Percentiles rank a stretch among this genome's conserved stretches.
Conservation (phyloP, 2,888 invertebrate genomes). For the Pammene aurita region DNA sequence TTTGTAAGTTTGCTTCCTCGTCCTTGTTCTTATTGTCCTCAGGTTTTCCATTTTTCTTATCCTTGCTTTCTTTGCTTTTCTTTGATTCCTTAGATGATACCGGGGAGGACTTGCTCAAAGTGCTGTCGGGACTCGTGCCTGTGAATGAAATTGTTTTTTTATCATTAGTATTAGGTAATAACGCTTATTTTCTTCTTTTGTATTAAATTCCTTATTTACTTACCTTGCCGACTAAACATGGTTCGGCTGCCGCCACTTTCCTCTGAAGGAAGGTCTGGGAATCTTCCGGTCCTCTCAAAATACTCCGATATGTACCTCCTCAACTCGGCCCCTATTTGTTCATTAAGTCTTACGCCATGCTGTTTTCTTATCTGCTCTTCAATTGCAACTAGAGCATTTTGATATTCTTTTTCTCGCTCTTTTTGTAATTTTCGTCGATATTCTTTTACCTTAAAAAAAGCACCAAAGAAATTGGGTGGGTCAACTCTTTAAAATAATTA, state of each 20-base stretch:
- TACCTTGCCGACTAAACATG: slow-evolving; percentile 91
- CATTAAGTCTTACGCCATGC: slow-evolving; percentile 90
- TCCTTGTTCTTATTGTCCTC: slow-evolving; percentile 83
- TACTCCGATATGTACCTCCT: slow-evolving; percentile 93
- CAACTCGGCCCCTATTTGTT: slow-evolving; percentile 93
- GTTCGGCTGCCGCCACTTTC: slow-evolving; percentile 95
- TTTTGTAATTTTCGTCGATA: slow-evolving; percentile 86
- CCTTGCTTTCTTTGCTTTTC: slow-evolving; percentile 88
- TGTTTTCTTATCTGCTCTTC: slow-evolving; percentile 87
- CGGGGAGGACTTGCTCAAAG: slow-evolving; percentile 90
- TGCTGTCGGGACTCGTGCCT: slow-evolving; percentile 88
- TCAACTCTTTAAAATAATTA: background rate
- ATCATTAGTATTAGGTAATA: background rate
- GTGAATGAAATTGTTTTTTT: background rate
- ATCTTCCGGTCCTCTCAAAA: slow-evolving; percentile 90
- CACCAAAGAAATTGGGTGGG: too few relatives aligned
- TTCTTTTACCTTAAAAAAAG: slow-evolving; percentile 68
- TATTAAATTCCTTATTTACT: background rate
- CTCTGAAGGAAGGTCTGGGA: slow-evolving; percentile 96
- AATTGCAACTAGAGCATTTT: slow-evolving; percentile 85
- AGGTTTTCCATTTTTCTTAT: slow-evolving; percentile 80
- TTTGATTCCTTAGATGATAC: slow-evolving; percentile 91
- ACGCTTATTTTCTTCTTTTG: too few relatives aligned
- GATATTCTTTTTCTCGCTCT: slow-evolving; percentile 86
- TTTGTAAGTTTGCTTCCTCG: slow-evolving; percentile 85